Evolutionary conservation across 2,888 invertebrate genomes (phyloP).

Genomic region (Priocnemis perturbator): DNA sequence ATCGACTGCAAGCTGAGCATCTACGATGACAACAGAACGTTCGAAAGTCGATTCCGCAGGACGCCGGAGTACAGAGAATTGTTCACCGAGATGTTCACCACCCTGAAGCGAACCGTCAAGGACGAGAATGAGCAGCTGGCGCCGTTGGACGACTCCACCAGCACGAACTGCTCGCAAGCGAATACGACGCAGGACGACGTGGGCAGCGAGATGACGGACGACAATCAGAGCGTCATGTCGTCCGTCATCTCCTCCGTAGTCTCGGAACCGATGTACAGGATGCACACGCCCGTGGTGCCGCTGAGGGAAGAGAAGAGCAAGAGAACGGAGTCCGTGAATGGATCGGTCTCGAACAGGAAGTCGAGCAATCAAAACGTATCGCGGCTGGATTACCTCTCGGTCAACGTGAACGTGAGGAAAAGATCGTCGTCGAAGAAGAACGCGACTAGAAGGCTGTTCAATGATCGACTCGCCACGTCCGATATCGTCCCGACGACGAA

Average conservation of each 20-base stretch:
- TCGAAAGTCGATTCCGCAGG: slow-evolving; percentile 88
- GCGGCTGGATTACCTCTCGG: slow-evolving; percentile 83
- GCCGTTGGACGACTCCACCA: slow-evolving; percentile 80
- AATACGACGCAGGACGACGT: slow-evolving; percentile 79
- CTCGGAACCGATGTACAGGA: slow-evolving; percentile 69
- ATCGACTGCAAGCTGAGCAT: slow-evolving; percentile 91
- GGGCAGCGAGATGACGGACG: slow-evolving; percentile 82
- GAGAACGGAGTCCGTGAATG: slow-evolving; percentile 8
- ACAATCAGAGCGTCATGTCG: slow-evolving; percentile 85
- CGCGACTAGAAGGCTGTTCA: slow-evolving; percentile 54
- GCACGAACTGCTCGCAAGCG: slow-evolving; percentile 76
- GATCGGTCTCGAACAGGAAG: neutral
- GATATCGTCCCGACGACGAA: slow-evolving; percentile 80
- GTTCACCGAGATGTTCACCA: slow-evolving; percentile 90
- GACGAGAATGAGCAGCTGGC: slow-evolving; percentile 87
- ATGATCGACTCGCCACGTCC: slow-evolving; percentile 49
- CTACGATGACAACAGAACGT: slow-evolving; percentile 85
- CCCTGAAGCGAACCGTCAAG: slow-evolving; percentile 89
- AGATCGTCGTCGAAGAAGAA: slow-evolving; percentile 82
- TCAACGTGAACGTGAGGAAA: slow-evolving; percentile 79
- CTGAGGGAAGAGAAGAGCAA: slow-evolving; percentile 2
- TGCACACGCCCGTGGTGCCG: slow-evolving; percentile 19
- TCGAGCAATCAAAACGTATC: neutral
- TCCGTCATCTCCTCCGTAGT: slow-evolving; percentile 81
- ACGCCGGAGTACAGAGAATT: slow-evolving; percentile 88